Evolutionary conservation across 1,140 invertebrate genomes (phyloP), one percentile per base, ranked within the genome.

Genomic region (Apocrypta bakeri): DNA sequence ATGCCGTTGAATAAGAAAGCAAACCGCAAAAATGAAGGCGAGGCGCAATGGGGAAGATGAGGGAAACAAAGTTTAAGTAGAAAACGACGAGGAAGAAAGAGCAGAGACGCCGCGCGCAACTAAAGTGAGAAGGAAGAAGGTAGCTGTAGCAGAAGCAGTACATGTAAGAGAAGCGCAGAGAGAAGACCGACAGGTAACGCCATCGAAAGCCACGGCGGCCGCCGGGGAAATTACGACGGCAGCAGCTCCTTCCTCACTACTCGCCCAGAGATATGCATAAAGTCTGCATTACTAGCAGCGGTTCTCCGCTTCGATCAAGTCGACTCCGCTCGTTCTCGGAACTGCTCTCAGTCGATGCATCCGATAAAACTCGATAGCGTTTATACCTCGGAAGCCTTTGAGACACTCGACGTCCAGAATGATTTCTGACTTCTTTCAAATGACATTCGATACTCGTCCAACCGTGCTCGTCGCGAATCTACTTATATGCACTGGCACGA

Each of bases 151-250:
- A 63, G 61, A 25, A 63, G 68, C 17, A 66, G 31, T 33, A 71
- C 63, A 61, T 17, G 73, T 56, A 42, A 64, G 69, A 79, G 78
- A 42, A 81, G 37, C 64, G 75, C 69, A 48, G 63, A 64, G 21
- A 84, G 84, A 80, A 85, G 83, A 79, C 85, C 85, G 85, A 86
- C 88, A 88, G 88, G 89, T 89, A 91, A 91, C 89, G 88, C 90
- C 87, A 90, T 87, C 85, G 88, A 88, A 88, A 88, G 84, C 85
- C 86, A 85, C 87, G 87, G 86, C 87, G 89, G 90, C 88, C 90
- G 90, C 90, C 90, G 88, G 90, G 90, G 90, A 91, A 91, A 91
- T 91, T 91, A 91, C 88, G 86, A 87, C 11, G 12, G 31, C 66
- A 6, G 56, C 64, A 37, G 79, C 79, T 69, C 27, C 42, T 89